Conservation (phyloP, 1,140 invertebrate genomes). For the Paracyclopina nana region DNA sequence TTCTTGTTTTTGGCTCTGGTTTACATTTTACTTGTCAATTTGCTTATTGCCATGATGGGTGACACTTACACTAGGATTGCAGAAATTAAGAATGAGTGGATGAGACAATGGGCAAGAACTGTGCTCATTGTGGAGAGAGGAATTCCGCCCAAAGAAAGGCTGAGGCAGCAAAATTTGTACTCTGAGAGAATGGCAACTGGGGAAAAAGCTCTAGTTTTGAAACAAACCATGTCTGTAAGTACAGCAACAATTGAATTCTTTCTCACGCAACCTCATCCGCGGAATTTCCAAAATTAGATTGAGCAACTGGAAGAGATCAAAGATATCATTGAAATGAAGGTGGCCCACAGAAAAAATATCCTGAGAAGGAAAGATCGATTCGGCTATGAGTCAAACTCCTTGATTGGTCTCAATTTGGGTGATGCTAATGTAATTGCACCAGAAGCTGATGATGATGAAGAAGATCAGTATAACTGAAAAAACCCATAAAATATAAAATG, state of each 20-base stretch:
- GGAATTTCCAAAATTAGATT: conserved; percentile 44
- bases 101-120: conserved; percentile 69
- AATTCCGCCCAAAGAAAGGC: neutral
- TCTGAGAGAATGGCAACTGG: conserved; percentile 90
- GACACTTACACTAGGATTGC: conserved; percentile 96
- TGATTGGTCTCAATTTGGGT: conserved; percentile 10
- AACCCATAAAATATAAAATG: too few species aligned
- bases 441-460: conserved; percentile 10
- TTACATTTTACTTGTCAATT: conserved; percentile 82
- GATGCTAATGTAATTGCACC: conserved; percentile 10
- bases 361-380: conserved; percentile 20
- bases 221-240: conserved; percentile 56
- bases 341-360: conserved; percentile 37
- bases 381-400: conserved; percentile 7
- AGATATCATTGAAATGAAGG: conserved; percentile 72
- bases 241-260: too few species aligned
- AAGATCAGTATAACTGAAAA: too few species aligned
- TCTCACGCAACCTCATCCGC: too few species aligned
- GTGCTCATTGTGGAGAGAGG: too few species aligned
- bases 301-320: conserved; percentile 83
- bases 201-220: conserved; percentile 57
- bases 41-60: conserved; percentile 99
- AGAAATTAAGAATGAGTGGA: conserved; percentile 92
- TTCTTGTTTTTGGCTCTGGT: conserved; percentile 92
- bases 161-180: conserved; percentile 70